Evolutionary conservation across 2,797 vertebrate species (phyloP), one percentile per base, ranked within the genome.

Genomic region (Protonibea diacanthus): DNA sequence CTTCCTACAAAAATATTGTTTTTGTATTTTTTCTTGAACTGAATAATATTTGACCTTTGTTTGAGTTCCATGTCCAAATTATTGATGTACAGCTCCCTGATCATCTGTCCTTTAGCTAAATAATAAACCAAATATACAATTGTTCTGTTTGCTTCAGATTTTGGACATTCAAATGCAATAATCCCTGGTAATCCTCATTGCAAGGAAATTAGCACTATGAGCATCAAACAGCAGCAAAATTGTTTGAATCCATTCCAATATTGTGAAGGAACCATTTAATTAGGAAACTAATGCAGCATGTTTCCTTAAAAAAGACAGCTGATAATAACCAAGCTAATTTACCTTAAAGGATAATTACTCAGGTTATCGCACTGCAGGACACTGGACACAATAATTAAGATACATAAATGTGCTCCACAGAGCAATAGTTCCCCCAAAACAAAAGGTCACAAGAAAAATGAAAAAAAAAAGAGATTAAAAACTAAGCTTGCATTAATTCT

Each of bases 181-280:
- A 44, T 62, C 18, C 18, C 10, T 2, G 3, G 4, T 25, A 48
- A 57, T 56, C 66, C 51, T 63, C 12, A 7, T 23, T 6, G 42
- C 6, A 64, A 11, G 45, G 27, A 56, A 76, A 69, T 76, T 18
- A 40, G 21, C 49, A 27, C 48, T n/a, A n/a, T 55, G 11, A 55
- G 23, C 51, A 74, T 40, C 20, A 21, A 51, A 65, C 71, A 64
- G 21, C 62, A 12, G 5, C 12, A 17, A 27, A 27, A 21, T 12
- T 44, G 14, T 23, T 18, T 21, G n/a, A 55, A 21, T 29, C 5
- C 15, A 18, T 45, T 20, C 17, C 33, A 33, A 7, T 21, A 9
- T 10, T 21, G 25, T 13, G 38, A 59, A 40, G 1, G 0, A 47
- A 10, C 14, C 25, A 44, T 40, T 11, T 17, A 9, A 53, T 7